Conservation (phyloP, 2,797 vertebrate species). For the Acipenser oxyrinchus region DNA sequence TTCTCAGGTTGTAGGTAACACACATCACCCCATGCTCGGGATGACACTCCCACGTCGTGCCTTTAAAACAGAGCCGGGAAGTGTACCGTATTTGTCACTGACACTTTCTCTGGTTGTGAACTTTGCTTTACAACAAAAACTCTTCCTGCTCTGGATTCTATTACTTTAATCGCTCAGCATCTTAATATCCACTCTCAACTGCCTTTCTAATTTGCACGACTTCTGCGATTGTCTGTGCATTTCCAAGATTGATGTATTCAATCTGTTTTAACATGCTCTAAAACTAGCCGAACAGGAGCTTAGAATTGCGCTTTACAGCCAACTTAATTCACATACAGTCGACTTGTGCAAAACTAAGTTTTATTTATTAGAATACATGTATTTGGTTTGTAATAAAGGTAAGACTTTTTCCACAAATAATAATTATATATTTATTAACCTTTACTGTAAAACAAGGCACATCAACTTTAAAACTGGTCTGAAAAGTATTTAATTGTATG, state of each 20-base stretch:
- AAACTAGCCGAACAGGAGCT: too few species aligned
- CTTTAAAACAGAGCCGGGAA: neutral
- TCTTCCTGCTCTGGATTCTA: neutral
- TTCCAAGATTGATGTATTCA: neutral
- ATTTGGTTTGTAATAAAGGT: too few species aligned
- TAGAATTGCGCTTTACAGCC: too few species aligned
- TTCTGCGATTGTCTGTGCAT: conserved; percentile 4
- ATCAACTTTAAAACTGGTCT: too few species aligned
- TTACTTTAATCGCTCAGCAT: neutral
- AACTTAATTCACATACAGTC: too few species aligned
- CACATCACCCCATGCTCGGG: conserved; percentile 18
- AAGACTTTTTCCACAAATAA: too few species aligned
- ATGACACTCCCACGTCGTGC: conserved; percentile 1
- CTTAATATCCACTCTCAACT: neutral
- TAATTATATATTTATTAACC: too few species aligned
- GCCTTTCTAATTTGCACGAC: conserved; percentile 2
- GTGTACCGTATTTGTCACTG: neutral
- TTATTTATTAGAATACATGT: too few species aligned
- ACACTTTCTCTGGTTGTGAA: neutral
- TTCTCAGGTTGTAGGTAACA: neutral
- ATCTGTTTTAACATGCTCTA: too few species aligned
- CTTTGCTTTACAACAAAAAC: neutral
- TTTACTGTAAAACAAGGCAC: too few species aligned
- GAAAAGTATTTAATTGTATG: too few species aligned
- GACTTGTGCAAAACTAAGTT: too few species aligned